Base-by-base conservation (phyloP, 2,797 vertebrate species). In the Bryconaethiops microstoma region DNA sequence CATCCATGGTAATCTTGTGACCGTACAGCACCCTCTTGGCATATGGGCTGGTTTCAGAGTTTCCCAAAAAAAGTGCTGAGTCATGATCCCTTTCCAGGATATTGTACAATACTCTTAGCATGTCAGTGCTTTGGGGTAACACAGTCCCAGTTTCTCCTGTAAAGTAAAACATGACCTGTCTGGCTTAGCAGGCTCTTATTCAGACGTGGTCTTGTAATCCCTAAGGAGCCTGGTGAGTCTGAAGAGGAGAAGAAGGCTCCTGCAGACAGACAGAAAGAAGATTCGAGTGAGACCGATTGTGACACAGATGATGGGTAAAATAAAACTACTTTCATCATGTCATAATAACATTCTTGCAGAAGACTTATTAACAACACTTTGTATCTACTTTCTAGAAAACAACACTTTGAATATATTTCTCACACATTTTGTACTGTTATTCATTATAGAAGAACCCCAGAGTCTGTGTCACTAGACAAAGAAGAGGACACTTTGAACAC, bases 241-340 rank as follows among this genome's bases (percentile, higher is more conserved):
- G 72, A n/a, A 78, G 50, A 39, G 79, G 82, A 16, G 75, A 65
- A 12, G 74, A 76, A 45, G 74, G 68, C 71, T 77, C 82, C 83
- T 85, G 86, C 2, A n/a, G 62, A 87, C 74, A 78, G 60, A 82
- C 63, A 83, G 71, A 83, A 71, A 84, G 54, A 72, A 12, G 9
- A 48, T 50, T 64, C 25, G 54, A 73, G 64, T 80, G 57, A 80
- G 13, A 68, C 72, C 83, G 21, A 9, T 17, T 39, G 13, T 23
- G 25, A 16, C n/a, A 25, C n/a, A 21, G 8, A 45, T 23, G 39
- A 29, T 50, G 48, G 10, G 40, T 45, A 55, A 67, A 21, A 72
- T 50, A 40, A 39, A 39, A 59, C 16, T 1, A 67, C 19, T 14
- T 17, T 2, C 17, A 21, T 19, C 25, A 9, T 19, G n/a, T 17